Conservation (phyloP, 2,113 vertebrate genomes). For the Arvicanthis niloticus region DNA sequence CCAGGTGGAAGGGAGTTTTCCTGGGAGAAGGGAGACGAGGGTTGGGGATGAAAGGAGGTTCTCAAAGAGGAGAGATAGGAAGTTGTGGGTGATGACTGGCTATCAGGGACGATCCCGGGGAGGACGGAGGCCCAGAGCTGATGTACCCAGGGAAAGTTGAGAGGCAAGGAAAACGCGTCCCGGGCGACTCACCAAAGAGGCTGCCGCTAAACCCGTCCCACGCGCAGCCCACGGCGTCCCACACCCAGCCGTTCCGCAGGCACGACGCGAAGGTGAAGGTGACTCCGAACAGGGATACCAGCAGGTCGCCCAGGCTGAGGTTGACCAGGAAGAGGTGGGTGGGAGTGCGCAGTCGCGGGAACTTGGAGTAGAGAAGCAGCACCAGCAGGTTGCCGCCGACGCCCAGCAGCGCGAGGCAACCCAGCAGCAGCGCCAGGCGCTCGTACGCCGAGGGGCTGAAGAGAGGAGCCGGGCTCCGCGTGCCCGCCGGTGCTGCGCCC, state of each 20-base stretch:
- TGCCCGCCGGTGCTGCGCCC: slow-evolving; percentile 30
- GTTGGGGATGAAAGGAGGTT: neutral
- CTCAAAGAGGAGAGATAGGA: neutral
- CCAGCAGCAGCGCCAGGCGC: slow-evolving; percentile 91
- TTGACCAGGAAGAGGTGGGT: slow-evolving; percentile 92
- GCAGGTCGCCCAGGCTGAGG: slow-evolving; percentile 92
- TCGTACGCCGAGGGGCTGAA: slow-evolving; percentile 92
- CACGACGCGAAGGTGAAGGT: slow-evolving; percentile 93
- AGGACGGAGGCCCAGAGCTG: neutral
- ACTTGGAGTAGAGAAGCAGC: slow-evolving; percentile 91
- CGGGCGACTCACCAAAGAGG: slow-evolving; percentile 91
- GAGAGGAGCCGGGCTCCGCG: slow-evolving; percentile 74
- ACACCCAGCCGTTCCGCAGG: slow-evolving; percentile 91
- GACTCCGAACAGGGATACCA: slow-evolving; percentile 90
- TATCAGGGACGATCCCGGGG: neutral
- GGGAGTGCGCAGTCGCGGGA: slow-evolving; percentile 92
- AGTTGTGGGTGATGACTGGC: neutral
- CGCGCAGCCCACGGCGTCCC: slow-evolving; percentile 90
- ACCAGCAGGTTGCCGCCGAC: slow-evolving; percentile 92
- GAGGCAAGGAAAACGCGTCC: neutral
- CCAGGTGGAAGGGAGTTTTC: neutral
- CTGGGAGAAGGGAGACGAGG: neutral
- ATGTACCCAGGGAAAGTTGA: neutral
- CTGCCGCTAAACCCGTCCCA: slow-evolving; percentile 97
- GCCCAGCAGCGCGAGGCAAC: slow-evolving; percentile 90